These are phyloP conservation scores for Drosophila meridionalis DNA, from an alignment of 2,888 invertebrate species.

Conservation along the genomic window DNA sequence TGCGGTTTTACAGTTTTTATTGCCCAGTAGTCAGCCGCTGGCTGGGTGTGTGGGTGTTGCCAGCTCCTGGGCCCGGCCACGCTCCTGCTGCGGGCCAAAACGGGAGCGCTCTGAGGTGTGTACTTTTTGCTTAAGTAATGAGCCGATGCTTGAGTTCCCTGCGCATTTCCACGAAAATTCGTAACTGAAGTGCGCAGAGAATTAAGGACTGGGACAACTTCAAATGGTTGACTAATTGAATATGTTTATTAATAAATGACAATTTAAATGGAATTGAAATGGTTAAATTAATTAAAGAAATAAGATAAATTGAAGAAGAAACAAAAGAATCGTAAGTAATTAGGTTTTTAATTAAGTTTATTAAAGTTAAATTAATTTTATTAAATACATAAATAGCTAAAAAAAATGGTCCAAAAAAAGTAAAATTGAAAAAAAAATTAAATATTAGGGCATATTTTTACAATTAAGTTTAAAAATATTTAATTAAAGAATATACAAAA, in stretches of 20 bases:
- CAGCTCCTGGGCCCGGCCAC: constrained; percentile 15
- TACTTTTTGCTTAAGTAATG: constrained; percentile 64
- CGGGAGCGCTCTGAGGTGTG: constrained; percentile 63
- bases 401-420: too few relatives aligned
- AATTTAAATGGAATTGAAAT: background rate
- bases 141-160: constrained; percentile 22
- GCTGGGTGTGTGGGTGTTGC: constrained; percentile 69
- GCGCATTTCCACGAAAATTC: constrained; percentile 33
- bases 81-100: constrained; percentile 6
- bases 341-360: background rate
- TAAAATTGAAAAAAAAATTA: too few relatives aligned
- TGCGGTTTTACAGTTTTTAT: constrained; percentile 69
- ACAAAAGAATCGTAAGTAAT: background rate
- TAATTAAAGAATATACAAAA: too few relatives aligned
- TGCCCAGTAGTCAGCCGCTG: constrained; percentile 47
- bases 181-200: constrained; percentile 7
- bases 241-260: background rate
- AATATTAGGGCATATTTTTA: too few relatives aligned
- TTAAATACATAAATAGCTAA: background rate
- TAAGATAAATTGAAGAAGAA: background rate
- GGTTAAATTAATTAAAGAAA: background rate
- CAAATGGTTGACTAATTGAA: constrained; percentile 2
- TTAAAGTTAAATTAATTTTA: background rate
- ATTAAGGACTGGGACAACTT: background rate
- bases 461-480: too few relatives aligned